Base-by-base conservation (phyloP, 2,113 vertebrate species). In the Thryonomys swinderianus region DNA sequence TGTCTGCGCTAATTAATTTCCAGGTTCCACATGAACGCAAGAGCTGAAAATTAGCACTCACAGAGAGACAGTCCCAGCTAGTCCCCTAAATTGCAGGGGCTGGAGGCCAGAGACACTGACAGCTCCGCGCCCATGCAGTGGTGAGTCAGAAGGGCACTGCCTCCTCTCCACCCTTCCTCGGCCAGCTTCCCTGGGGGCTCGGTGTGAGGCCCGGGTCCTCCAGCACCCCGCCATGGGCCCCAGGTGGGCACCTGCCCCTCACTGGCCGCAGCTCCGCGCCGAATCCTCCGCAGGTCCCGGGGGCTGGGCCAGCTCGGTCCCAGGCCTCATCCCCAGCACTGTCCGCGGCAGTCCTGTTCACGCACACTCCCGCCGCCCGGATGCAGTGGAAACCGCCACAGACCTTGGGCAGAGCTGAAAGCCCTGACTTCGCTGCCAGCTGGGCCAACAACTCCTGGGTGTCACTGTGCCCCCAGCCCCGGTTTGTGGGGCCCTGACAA, bases 1-100 rank as follows among this genome's bases (percentile, higher is more conserved):
- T 57, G 90, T 93, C 94, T 69, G 62, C 80, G 90, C 90, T 92
- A 85, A 96, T 96, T 94, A 87, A 94, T 67, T 91, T 94, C 73
- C 71, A 92, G 88, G 95, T 95, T 95, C 90, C 90, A 62, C 88
- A 73, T 51, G 95, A 94, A 93, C 12, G 2, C 83, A 16, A 73
- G 51, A 67, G 67, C 90, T 91, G 90, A 93, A 62, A 85, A 95
- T 17, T 32, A 95, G 69, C 71, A 30, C 76, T 81, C n/a, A 2
- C 42, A 40, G 64, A 84, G 66, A 74, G 88, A n/a, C 79, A 18
- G 17, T 6, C 66, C 59, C 21, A 7, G 48, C 64, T 45, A 14
- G 13, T 67, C 55, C 55, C 51, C 57, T 32, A 12, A 14, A 48
- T 13, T 20, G 32, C 74, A 85, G 55, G 20, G 66, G 9, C 67